Evolutionary conservation across 1,140 invertebrate genomes (phyloP), one percentile per base, ranked within the genome.

Genomic region (Anastatus disparis): DNA sequence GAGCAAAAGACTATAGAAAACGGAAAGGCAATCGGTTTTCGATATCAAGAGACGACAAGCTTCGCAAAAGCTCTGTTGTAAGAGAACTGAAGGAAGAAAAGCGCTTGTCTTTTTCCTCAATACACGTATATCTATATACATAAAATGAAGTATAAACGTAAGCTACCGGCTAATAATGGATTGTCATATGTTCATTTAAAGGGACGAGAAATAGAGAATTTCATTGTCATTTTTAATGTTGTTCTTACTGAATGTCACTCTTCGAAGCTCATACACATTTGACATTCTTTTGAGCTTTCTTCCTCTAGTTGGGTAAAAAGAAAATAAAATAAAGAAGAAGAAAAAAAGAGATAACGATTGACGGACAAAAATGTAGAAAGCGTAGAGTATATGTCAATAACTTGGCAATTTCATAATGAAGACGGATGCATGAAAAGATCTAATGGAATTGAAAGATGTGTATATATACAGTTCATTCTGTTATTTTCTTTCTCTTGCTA

Each of bases 11-110:
- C 53, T n/a, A n/a, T n/a, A 17, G 46, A 46, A 12, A 17, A 55
- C 50, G 52, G 40, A 67, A 65, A 65, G 56, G 27, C 58, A 70
- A 70, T 70, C 46, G 68, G 68, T 55, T 70, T 63, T 70, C 27
- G 59, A 70, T 70, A 63, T 70, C 68, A 63, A 56, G 55, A 35
- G 27, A 46, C 22, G 24, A 52, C 9, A 46, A n/a, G 15, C 17
- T 63, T 63, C n/a, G n/a, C n/a, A n/a, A n/a, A n/a, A n/a, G n/a
- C n/a, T n/a, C n/a, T n/a, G n/a, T n/a, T n/a, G n/a, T 40, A 40
- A 53, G 58, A 53, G 20, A 8, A n/a, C n/a, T n/a, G n/a, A 59
- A 48, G 48, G 4, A 15, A 46, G 44, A n/a, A 6, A 46, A 20
- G 15, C n/a, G n/a, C n/a, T n/a, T n/a, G n/a, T n/a, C n/a, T n/a